phyloP scores from a whole-genome alignment of 2,113 vertebrate genomes.

The Pristiophorus japonicus region DNA sequence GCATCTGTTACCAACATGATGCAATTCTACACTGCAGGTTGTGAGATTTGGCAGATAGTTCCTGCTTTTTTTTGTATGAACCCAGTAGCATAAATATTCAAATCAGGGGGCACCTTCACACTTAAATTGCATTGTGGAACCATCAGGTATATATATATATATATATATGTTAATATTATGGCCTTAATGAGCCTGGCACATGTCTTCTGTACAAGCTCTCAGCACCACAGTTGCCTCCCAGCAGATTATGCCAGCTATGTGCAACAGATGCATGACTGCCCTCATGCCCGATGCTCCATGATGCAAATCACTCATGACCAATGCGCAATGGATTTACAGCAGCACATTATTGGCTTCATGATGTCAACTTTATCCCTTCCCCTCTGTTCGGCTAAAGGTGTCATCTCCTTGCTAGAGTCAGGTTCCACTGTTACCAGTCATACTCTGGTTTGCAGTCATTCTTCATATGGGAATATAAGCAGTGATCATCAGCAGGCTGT shows the following conservation, averaged over 20 bases:
- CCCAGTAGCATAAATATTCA: not conserved
- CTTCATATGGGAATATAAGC: not conserved
- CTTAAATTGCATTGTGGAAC: not conserved
- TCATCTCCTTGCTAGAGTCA: not conserved
- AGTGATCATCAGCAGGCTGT: not conserved
- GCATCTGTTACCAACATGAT: not conserved
- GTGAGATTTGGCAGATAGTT: not conserved
- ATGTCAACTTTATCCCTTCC: not conserved
- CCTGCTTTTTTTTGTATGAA: no score
- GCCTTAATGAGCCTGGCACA: not conserved
- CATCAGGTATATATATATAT: not conserved
- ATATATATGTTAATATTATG: no score
- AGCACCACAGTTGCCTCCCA: not conserved
- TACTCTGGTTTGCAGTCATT: not conserved
- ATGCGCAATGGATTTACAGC: not conserved
- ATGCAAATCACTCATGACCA: not conserved
- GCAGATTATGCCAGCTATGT: not conserved
- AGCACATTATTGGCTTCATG: not conserved
- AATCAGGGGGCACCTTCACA: not conserved
- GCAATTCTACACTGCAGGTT: not conserved
- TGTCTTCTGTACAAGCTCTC: not conserved
- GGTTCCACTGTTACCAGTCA: not conserved
- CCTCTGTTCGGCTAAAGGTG: not conserved
- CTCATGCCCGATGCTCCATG: not conserved
- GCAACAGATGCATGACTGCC: not conserved